Evolutionary conservation across 2,797 vertebrate genomes (phyloP).

Genomic region (Tinamus major): DNA sequence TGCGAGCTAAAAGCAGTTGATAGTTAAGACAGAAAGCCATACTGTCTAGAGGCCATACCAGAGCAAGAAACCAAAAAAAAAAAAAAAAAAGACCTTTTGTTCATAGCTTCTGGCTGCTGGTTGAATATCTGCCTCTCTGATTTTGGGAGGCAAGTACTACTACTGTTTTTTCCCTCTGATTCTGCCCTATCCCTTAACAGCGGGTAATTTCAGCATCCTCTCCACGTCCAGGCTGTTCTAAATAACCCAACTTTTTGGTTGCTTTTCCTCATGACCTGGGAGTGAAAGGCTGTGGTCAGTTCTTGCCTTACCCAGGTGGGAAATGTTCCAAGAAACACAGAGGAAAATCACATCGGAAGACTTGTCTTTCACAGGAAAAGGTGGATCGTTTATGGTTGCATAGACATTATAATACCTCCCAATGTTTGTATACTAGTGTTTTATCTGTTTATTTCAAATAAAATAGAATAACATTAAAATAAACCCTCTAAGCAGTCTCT

Average conservation of each 20-base stretch:
- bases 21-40: background rate
- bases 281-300: background rate
- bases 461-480: background rate
- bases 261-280: background rate
- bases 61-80: fast-evolving
- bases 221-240: background rate
- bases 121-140: background rate
- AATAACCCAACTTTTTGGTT: background rate
- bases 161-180: background rate
- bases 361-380: background rate
- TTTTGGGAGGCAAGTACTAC: background rate
- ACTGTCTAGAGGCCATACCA: background rate
- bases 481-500: background rate
- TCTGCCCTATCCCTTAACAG: background rate
- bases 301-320: background rate
- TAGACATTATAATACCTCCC: background rate
- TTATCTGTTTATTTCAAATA: background rate
- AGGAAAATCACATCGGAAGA: too few species aligned
- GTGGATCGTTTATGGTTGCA: background rate
- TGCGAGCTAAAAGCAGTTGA: background rate
- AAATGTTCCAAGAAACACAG: background rate
- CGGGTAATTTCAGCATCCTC: background rate
- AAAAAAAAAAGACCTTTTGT: fast-evolving
- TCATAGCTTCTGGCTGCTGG: background rate
- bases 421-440: background rate